These are phyloP conservation scores for Bubo blakistoni DNA, from an alignment of 2,113 vertebrate species.

Conservation along the genomic window DNA sequence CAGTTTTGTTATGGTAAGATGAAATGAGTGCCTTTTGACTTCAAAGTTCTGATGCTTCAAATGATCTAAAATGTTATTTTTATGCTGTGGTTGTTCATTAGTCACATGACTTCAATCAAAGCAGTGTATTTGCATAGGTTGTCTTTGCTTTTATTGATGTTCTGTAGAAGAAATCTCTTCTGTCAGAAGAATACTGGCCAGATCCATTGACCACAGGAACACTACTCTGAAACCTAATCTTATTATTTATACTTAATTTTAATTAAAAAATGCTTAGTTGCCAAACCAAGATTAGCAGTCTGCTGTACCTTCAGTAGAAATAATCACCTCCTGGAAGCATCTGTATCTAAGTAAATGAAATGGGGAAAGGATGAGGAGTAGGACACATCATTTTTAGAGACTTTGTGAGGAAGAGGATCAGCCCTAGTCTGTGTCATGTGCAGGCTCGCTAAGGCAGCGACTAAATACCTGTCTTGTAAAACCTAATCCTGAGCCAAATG, in stretches of 20 bases:
- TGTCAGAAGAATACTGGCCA: neutral
- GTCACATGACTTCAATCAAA: neutral
- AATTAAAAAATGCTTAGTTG: neutral
- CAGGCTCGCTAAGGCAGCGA: neutral
- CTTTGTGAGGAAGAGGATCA: neutral
- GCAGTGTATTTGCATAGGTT: neutral
- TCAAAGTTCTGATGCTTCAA: neutral
- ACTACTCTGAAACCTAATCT: neutral
- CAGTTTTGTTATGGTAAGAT: neutral
- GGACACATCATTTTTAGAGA: neutral
- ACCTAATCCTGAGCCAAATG: neutral
- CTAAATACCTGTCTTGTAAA: neutral
- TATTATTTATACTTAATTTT: neutral
- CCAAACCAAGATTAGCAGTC: too few species aligned
- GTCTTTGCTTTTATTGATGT: neutral
- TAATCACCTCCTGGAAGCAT: neutral
- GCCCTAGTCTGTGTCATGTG: neutral
- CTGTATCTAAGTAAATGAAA: neutral
- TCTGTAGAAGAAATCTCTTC: neutral
- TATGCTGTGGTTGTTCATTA: neutral
- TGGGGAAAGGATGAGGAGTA: neutral
- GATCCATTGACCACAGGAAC: neutral
- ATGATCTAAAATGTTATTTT: neutral
- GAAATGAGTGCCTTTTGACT: neutral
- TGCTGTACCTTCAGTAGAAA: neutral